These are phyloP conservation scores for Entelurus aequoreus DNA, from an alignment of 2,113 vertebrate species.

Conservation along the genomic window DNA sequence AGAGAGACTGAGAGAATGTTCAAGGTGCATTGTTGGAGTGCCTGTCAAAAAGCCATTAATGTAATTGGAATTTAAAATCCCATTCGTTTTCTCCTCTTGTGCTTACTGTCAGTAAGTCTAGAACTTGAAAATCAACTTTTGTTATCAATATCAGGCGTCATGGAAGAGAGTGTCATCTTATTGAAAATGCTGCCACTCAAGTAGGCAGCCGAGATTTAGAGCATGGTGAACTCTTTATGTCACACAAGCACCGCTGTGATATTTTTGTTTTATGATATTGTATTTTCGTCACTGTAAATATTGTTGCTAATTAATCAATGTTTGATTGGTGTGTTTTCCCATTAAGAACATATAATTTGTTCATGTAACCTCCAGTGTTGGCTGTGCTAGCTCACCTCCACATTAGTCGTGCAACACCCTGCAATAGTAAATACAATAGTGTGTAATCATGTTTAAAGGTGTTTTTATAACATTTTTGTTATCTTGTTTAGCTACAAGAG, in stretches of 20 bases:
- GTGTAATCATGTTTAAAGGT: too few relatives aligned
- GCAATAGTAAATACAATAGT: too few relatives aligned
- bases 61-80: constrained; percentile 70
- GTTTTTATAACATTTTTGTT: too few relatives aligned
- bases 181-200: constrained; percentile 52
- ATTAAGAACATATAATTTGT: neutral
- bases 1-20: neutral
- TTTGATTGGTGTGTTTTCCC: neutral
- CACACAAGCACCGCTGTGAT: neutral
- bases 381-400: neutral
- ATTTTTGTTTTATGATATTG: constrained; percentile 8
- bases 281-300: constrained; percentile 10
- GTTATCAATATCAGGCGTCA: constrained; percentile 52
- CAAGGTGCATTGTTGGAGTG: constrained; percentile 46
- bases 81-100: constrained; percentile 60
- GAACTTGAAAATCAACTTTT: constrained; percentile 58
- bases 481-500: too few relatives aligned
- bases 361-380: neutral
- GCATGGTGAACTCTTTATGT: constrained; percentile 2
- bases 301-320: constrained; percentile 9
- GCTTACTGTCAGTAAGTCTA: constrained; percentile 49
- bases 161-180: constrained; percentile 43
- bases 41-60: constrained; percentile 64
- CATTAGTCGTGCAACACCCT: too few relatives aligned
- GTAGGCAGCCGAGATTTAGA: constrained; percentile 17